A percentile compares a stretch with the other conserved stretches of the same genome.
These are phyloP conservation scores for Ernsta delagoae DNA, from an alignment of 2,888 invertebrate species.

Conservation along the genomic window DNA sequence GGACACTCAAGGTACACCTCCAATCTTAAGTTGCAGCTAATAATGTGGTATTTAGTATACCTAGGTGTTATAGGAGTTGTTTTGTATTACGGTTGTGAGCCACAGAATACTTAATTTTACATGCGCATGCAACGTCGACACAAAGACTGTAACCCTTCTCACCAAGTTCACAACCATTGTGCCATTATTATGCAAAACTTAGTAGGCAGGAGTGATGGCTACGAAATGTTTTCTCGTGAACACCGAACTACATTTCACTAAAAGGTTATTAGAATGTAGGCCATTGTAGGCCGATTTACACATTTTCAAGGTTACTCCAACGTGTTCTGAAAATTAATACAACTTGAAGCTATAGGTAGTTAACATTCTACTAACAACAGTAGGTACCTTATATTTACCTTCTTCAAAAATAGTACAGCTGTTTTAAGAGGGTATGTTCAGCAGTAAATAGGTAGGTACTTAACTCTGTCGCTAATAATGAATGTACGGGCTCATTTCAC, in stretches of 20 bases:
- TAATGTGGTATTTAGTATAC: too few relatives aligned
- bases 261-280: constrained; percentile 81
- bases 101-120: not conserved
- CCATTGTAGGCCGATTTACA: constrained; percentile 64
- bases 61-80: too few relatives aligned
- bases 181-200: constrained; percentile 79
- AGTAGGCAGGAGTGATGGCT: constrained; percentile 55
- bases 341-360: constrained; percentile 31
- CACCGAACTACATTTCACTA: constrained; percentile 67
- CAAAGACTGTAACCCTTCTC: constrained; percentile 6
- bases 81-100: not conserved
- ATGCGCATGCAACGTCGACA: not conserved
- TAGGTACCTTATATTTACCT: not conserved
- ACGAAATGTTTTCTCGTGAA: constrained; percentile 62
- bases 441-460: too few relatives aligned
- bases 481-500: too few relatives aligned
- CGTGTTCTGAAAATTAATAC: constrained; percentile 48
- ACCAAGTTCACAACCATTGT: constrained; percentile 58
- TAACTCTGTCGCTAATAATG: too few relatives aligned
- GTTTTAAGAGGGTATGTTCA: not conserved
- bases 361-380: not conserved
- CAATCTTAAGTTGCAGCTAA: too few relatives aligned
- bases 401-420: not conserved
- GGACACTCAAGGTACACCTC: too few relatives aligned
- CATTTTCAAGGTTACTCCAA: constrained; percentile 64